Evolutionary conservation across 2,113 vertebrate genomes (phyloP), one percentile per base, ranked within the genome.

Genomic region (Illadopsis cleaveri): DNA sequence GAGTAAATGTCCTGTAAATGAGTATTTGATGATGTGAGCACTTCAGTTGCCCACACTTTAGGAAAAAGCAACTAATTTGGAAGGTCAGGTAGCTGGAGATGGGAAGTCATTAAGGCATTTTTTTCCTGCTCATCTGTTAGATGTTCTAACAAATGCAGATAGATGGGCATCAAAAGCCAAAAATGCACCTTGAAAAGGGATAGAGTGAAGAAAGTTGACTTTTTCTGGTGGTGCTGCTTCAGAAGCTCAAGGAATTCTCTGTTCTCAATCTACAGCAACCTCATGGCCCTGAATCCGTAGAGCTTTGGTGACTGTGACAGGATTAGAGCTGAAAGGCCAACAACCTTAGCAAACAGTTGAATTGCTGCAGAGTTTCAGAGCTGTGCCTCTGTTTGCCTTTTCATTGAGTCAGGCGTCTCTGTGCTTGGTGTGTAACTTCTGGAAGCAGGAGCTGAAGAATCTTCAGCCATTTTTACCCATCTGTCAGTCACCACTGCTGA

Each of bases 251-350:
- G 38, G 56, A 71, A 20, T 80, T 71, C 40, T 89, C 35, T 66
- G 17, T 56, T 87, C 25, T 84, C 28, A 15, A 0, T 77, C 33
- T 44, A 5, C 73, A 73, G 87, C 83, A 93, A 18, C 61, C n/a
- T 53, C 12, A 13, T 38, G 62, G 62, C 54, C 57, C 65, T 76
- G 66, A 51, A 14, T 62, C 0, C 0, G 0, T 10, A 12, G 90
- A 18, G 70, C 30, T 82, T 75, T 60, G 22, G 47, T 58, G 6
- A 6, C 45, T 79, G 35, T 18, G 58, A 5, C 28, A 75, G 38
- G 80, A 27, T 70, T 40, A 35, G 47, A 66, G 82, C 48, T 60
- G 58, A 37, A 60, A 83, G 76, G 35, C 54, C 40, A 77, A 2
- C 48, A 15, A 7, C 79, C 56, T 82, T 10, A 75, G 75, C 88